These are phyloP conservation scores for Notolabrus celidotus DNA, from an alignment of 2,797 vertebrate genomes.

Conservation along the genomic window DNA sequence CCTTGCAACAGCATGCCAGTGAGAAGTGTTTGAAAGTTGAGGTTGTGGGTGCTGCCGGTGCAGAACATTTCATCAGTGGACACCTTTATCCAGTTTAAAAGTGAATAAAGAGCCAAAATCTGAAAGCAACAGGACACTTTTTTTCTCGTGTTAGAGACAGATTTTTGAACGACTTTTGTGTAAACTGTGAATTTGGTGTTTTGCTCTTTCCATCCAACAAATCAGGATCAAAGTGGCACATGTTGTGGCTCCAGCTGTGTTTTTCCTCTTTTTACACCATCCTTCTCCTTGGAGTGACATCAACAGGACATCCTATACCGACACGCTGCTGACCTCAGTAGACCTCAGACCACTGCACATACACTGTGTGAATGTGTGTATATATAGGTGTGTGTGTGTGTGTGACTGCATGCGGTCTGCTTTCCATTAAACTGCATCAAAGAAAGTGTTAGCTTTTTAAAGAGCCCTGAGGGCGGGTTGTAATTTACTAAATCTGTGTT, in stretches of 20 bases:
- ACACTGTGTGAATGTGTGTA: slow-evolving; percentile 8
- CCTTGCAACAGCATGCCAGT: too few species aligned
- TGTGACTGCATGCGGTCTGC: slow-evolving; percentile 37
- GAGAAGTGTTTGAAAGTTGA: too few species aligned
- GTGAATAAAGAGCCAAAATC: too few species aligned
- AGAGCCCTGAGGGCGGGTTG: slow-evolving; percentile 47
- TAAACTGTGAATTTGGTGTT: not conserved
- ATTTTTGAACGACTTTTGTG: not conserved
- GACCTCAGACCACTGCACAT: slow-evolving; percentile 43
- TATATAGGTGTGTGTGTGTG: slow-evolving; percentile 20
- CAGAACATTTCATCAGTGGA: too few species aligned
- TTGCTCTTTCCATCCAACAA: slow-evolving; percentile 24
- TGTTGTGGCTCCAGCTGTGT: slow-evolving; percentile 50
- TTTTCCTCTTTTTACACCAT: slow-evolving; percentile 34
- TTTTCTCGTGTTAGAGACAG: too few species aligned
- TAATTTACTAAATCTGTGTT: slow-evolving; percentile 69
- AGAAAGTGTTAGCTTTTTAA: slow-evolving; percentile 70
- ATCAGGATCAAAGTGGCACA: slow-evolving; percentile 45
- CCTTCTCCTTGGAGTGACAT: slow-evolving; percentile 48
- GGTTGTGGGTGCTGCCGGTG: too few species aligned
- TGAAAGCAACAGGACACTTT: too few species aligned
- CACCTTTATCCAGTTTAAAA: too few species aligned
- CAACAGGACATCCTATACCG: slow-evolving; percentile 68
- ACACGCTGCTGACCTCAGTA: slow-evolving; percentile 50
- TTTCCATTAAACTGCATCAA: slow-evolving; percentile 60